These are phyloP conservation scores for Noctua pronuba DNA, from an alignment of 2,888 invertebrate species.

Conservation along the genomic window DNA sequence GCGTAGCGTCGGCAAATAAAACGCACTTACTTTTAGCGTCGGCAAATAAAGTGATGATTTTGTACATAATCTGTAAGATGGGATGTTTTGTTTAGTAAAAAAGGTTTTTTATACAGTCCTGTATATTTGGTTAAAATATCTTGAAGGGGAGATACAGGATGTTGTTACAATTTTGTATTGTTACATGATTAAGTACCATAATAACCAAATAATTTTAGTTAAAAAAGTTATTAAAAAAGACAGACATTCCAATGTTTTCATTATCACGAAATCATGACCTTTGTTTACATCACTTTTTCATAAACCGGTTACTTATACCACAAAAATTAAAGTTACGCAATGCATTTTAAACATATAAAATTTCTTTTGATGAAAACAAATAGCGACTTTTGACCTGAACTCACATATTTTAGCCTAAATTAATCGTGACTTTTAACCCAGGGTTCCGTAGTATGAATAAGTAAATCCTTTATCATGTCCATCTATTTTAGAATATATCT, in stretches of 20 bases:
- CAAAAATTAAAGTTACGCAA: constrained; percentile 1
- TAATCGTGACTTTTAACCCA: constrained; percentile 31
- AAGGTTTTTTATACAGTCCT: not conserved
- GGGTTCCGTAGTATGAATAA: not conserved
- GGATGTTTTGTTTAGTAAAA: constrained; percentile 13
- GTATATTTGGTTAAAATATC: not conserved
- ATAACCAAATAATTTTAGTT: too few species aligned
- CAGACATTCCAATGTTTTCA: not conserved
- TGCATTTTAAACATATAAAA: not conserved
- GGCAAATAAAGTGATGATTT: constrained; percentile 51
- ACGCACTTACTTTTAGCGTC: constrained; percentile 35
- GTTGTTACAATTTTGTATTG: not conserved
- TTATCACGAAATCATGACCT: not conserved
- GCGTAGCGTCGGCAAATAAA: constrained; percentile 59
- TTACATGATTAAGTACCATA: too few species aligned
- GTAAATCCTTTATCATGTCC: not conserved
- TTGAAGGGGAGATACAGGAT: not conserved
- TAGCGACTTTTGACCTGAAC: constrained; percentile 14
- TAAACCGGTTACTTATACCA: not conserved
- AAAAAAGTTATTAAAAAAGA: not conserved
- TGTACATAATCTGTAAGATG: not conserved
- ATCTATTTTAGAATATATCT: not conserved
- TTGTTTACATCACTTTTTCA: not conserved
- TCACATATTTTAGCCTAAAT: constrained; percentile 22
- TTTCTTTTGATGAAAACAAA: constrained; percentile 11